phyloP scores from a whole-genome alignment of 2,113 vertebrate species.

The Eupsittula cactorum region DNA sequence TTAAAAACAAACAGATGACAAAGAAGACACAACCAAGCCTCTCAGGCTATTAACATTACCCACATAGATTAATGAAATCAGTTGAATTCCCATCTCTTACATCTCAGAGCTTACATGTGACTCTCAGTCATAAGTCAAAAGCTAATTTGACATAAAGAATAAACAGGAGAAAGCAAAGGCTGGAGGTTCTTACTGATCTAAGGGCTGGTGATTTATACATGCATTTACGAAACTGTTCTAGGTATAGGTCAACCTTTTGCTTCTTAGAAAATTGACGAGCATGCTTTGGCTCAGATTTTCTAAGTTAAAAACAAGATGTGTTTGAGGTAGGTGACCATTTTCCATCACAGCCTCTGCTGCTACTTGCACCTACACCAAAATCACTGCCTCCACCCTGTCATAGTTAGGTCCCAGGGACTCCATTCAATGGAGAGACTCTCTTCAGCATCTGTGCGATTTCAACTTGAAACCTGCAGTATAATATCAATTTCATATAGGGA shows the following conservation, averaged over 20 bases:
- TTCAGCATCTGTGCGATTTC: not conserved
- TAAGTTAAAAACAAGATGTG: not conserved
- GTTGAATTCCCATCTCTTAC: not conserved
- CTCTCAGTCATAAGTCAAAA: constrained; percentile 7
- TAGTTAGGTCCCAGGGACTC: not conserved
- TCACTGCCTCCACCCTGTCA: not conserved
- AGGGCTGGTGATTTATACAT: constrained; percentile 23
- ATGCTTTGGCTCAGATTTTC: not conserved
- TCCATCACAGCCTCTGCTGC: not conserved
- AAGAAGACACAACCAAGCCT: not conserved
- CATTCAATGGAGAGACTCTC: not conserved
- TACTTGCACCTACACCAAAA: not conserved
- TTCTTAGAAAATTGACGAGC: constrained; percentile 19
- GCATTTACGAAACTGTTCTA: constrained; percentile 10
- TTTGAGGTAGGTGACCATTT: not conserved
- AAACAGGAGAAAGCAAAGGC: constrained; percentile 48
- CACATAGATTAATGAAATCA: not conserved
- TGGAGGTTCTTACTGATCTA: constrained; percentile 42
- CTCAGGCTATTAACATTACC: not conserved
- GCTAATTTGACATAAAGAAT: constrained; percentile 43
- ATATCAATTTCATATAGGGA: not conserved
- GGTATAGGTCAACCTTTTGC: constrained; percentile 14
- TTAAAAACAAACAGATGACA: not conserved
- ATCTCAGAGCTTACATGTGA: not conserved
- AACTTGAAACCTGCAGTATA: not conserved